Evolutionary conservation across 1,140 invertebrate species (phyloP), one percentile per base, ranked within the genome.

Genomic region (Dysdera silvatica): DNA sequence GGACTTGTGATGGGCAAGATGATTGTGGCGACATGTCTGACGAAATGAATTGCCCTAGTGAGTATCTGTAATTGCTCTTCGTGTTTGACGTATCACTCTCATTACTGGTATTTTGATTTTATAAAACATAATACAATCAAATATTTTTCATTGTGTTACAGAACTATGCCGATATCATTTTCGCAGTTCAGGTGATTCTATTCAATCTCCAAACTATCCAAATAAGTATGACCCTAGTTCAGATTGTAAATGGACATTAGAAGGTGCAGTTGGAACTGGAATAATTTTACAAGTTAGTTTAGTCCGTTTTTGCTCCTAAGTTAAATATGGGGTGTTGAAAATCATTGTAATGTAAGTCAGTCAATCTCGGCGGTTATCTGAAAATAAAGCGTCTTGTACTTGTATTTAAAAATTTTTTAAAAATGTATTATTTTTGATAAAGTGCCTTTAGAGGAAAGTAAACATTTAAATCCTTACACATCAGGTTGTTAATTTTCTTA

Each of bases 211-310:
- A 0, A 93, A 91, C 74, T 96, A 94, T 77, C 93, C 94, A 1
- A 87, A 91, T 69, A 91, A 91, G 71, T 97, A 98, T 74, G 82
- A 83, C 56, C 82, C 91, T 4, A 83, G 95, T 49, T 85, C 86
- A 58, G 91, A 96, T 72, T 98, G 94, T 76, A 94, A 94, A 78
- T 98, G 95, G 94, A 95, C 93, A 0, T 79, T 98, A 47, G 94
- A 98, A 80, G 93, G 91, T 24, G 92, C 93, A 5, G 84, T 95
- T 76, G 94, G 94, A 37, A 90, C 94, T 75, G 93, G 92, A 71
- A 92, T 96, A 61, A 82, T 93, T 32, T 78, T 95, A 57, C 65
- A 67, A 29, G 65, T 67, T 40, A n/a, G n/a, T n/a, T n/a, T n/a
- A n/a, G n/a, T n/a, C n/a, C n/a, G n/a, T n/a, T n/a, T n/a, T n/a